Base-by-base conservation (phyloP, 2,888 invertebrate species). In the Pterostichus madidus region DNA sequence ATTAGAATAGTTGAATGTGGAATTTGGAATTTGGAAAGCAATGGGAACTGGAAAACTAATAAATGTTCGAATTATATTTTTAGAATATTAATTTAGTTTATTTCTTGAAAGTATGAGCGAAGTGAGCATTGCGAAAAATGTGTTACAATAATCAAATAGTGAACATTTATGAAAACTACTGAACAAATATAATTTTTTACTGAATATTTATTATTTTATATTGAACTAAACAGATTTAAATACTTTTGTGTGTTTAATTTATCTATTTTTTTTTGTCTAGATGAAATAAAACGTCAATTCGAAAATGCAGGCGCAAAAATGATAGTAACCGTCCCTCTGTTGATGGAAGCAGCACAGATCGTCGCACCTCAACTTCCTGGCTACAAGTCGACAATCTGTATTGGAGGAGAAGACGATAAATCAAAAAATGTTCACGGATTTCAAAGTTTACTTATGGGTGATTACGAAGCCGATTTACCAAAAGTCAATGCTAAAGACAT, bases 211-310 rank as follows among this genome's bases (percentile, higher is more conserved):
- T 24, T 24, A 24, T 3, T 24, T 2, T 1, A 24, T 24, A 24
- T 2, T 24, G 3, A 3, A 24, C 24, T 2, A 24, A 24, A 24
- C 24, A 24, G 24, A 24, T 24, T 2, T 2, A 24, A 24, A 24
- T 24, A 24, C 24, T 3, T 5, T 5, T 53, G 7, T 5, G 0
- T 53, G 10, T 8, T 53, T 59, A 59, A 24, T 17, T 17, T 59
- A 59, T 53, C 13, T 17, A 35, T n/a, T 0, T 80, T 68, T 53
- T 80, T 52, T n/a, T 85, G 90, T 89, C 15, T 89, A 94, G 94
- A 93, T 85, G 94, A 94, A 88, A 90, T 94, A 80, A 89, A 89
- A 61, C 90, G 94, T 5, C 94, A 94, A 87, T 94, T 94, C 86
- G 86, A 89, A 61, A 93, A 93, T 86, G 93, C 93, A 84, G 91